phyloP scores from a whole-genome alignment of 2,113 vertebrate species.

The Dipodomys ordii region DNA sequence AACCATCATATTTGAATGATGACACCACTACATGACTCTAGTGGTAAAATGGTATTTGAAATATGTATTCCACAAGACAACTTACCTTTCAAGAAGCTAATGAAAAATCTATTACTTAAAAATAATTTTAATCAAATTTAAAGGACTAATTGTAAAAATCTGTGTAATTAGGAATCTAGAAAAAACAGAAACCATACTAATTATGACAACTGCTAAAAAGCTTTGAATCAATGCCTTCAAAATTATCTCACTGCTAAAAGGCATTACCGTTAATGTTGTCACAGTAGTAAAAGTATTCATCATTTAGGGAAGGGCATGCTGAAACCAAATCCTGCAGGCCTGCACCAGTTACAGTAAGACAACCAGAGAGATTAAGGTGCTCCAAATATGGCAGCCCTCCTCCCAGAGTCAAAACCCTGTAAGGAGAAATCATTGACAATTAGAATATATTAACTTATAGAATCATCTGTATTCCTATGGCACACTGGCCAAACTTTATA shows the following conservation, averaged over 20 bases:
- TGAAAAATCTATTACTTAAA: not conserved
- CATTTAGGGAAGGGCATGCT: slow-evolving; percentile 95
- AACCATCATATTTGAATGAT: slow-evolving; percentile 31
- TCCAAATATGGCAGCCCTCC: slow-evolving; percentile 96
- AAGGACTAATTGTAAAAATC: slow-evolving; percentile 56
- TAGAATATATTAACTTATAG: accelerated
- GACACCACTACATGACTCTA: not conserved
- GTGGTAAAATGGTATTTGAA: not conserved
- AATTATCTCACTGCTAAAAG: slow-evolving; percentile 37
- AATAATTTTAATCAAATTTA: slow-evolving; percentile 45
- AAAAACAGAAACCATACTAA: slow-evolving; percentile 52
- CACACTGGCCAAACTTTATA: not conserved
- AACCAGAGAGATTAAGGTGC: slow-evolving; percentile 98
- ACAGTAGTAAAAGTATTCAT: slow-evolving; percentile 99
- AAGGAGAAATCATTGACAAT: slow-evolving; percentile 71
- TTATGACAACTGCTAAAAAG: slow-evolving; percentile 25
- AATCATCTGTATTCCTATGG: accelerated
- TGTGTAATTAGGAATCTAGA: slow-evolving; percentile 21
- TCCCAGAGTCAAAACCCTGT: slow-evolving; percentile 93
- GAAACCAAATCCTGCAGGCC: slow-evolving; percentile 96
- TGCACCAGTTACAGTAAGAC: slow-evolving; percentile 94
- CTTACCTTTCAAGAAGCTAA: slow-evolving; percentile 53
- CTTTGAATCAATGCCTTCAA: slow-evolving; percentile 26
- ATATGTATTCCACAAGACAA: slow-evolving; percentile 38
- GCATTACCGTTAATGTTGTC: slow-evolving; percentile 99